A percentile compares a stretch with the other conserved stretches of the same genome.
Conservation (phyloP, 53 echinoderm and acorn worm genomes). For the Echinometra lucunter region DNA sequence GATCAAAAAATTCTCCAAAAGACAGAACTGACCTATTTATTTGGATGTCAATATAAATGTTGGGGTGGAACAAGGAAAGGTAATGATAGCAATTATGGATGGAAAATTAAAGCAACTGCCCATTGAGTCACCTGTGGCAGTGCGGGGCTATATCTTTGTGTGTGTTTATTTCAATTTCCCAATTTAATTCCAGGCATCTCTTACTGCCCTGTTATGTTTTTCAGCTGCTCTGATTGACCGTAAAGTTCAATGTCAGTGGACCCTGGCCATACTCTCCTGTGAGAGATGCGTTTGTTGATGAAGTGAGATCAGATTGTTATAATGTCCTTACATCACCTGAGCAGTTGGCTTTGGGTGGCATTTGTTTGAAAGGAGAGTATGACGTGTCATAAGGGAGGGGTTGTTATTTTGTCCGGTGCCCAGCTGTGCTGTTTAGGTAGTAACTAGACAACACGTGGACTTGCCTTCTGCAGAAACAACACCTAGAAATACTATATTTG, state of each 20-base stretch:
- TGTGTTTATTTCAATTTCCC: not conserved
- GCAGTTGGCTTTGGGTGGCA: constrained; percentile 15
- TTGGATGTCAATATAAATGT: not conserved
- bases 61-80: not conserved
- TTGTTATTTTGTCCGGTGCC: constrained; percentile 14
- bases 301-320: not conserved
- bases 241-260: not conserved
- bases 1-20: not conserved
- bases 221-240: constrained; percentile 16
- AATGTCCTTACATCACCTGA: constrained; percentile 43
- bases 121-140: not conserved
- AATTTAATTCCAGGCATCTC: not conserved
- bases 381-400: constrained; percentile 56
- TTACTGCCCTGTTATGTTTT: not conserved
- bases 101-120: not conserved
- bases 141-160: not conserved
- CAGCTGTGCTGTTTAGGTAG: constrained; percentile 27
- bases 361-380: constrained; percentile 27
- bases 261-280: not conserved
- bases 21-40: not conserved
- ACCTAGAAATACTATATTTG: not conserved
- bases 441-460: constrained; percentile 7
- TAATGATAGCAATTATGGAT: not conserved
- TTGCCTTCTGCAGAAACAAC: not conserved
- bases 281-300: not conserved